Percentiles rank a stretch among this genome's conserved stretches.
phyloP scores from a whole-genome alignment of 1,140 invertebrate species.

The Mesaphorura yosii region DNA sequence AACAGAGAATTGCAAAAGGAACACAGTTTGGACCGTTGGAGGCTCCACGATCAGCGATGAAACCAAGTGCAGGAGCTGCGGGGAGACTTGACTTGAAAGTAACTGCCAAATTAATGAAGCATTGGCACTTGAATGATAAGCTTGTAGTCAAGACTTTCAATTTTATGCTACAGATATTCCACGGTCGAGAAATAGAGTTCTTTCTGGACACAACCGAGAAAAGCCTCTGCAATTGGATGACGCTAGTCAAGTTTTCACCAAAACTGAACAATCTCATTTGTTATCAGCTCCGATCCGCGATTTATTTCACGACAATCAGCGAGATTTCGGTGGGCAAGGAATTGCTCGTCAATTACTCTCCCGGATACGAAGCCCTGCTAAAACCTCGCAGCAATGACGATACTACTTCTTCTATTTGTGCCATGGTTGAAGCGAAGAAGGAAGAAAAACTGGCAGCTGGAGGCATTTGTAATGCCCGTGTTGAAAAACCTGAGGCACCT shows the following conservation, averaged over 20 bases:
- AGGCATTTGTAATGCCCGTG: too few relatives aligned
- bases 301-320: conserved; percentile 48
- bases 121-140: background rate
- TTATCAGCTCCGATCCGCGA: conserved; percentile 46
- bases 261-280: conserved; percentile 47
- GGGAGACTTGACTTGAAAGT: too few relatives aligned
- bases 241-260: conserved; percentile 43
- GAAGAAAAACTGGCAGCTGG: too few relatives aligned
- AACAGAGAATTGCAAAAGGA: conserved; percentile 34
- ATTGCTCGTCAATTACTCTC: conserved; percentile 50
- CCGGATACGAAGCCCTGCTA: conserved; percentile 25
- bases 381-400: too few relatives aligned
- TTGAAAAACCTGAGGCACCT: too few relatives aligned
- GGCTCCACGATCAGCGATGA: conserved; percentile 37
- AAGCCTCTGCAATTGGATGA: conserved; percentile 52
- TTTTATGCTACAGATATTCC: background rate
- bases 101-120: too few relatives aligned
- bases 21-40: conserved; percentile 41
- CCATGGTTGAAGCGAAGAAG: too few relatives aligned
- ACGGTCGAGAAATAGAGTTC: too few relatives aligned
- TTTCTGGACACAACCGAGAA: conserved; percentile 45
- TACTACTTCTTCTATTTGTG: too few relatives aligned
- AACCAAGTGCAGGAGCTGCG: too few relatives aligned
- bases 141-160: background rate
- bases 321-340: conserved; percentile 44